These are phyloP conservation scores for Delphinapterus leucas DNA, from an alignment of 2,113 vertebrate genomes.

Conservation along the genomic window DNA sequence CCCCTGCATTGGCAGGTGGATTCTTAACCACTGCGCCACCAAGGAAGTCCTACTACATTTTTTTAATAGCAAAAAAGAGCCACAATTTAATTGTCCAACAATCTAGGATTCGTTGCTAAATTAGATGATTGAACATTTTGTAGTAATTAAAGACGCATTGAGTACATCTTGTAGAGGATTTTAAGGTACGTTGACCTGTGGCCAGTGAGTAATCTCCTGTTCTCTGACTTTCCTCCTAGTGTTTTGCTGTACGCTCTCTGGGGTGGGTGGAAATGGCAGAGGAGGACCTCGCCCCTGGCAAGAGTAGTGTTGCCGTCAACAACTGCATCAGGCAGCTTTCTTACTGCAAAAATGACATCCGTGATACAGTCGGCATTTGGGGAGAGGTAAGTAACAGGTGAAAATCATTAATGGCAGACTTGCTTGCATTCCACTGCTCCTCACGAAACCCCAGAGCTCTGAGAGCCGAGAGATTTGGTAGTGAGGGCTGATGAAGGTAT, in stretches of 20 bases:
- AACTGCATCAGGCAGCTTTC: constrained; percentile 98
- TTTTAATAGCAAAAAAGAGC: not conserved
- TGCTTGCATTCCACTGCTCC: accelerated
- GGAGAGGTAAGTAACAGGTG: constrained; percentile 88
- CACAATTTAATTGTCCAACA: not conserved
- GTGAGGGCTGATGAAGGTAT: accelerated
- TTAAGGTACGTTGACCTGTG: accelerated
- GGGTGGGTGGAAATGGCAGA: constrained; percentile 99
- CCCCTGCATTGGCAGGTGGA: no score
- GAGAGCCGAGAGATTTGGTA: accelerated
- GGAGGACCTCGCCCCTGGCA: constrained; percentile 91
- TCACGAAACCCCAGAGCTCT: accelerated
- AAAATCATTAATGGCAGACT: accelerated
- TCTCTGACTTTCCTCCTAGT: constrained; percentile 80
- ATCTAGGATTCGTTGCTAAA: not conserved
- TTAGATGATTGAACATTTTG: not conserved
- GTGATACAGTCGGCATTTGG: constrained; percentile 96
- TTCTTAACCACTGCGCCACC: no score
- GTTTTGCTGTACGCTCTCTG: constrained; percentile 94
- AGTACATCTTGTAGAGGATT: not conserved
- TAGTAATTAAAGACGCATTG: accelerated
- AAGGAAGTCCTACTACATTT: no score
- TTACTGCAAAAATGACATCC: constrained; percentile 98
- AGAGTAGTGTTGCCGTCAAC: constrained; percentile 93
- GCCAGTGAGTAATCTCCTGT: accelerated